phyloP scores from a whole-genome alignment of 2,888 invertebrate species.

The Ischnus inquisitorius region DNA sequence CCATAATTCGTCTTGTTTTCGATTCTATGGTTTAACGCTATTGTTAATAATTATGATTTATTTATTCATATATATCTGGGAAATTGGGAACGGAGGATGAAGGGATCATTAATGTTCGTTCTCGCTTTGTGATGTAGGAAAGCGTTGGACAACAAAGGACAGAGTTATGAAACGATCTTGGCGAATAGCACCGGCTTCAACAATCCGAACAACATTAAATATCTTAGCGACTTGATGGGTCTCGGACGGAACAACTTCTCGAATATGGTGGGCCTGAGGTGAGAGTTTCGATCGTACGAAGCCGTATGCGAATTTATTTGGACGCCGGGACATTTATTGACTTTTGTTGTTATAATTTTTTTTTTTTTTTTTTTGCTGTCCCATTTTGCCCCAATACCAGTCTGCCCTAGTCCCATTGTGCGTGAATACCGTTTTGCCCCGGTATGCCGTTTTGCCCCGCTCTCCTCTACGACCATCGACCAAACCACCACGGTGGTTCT shows the following conservation, averaged over 20 bases:
- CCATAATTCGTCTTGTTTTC: slow-evolving; percentile 68
- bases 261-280: slow-evolving; percentile 91
- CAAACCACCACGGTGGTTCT: too few species aligned
- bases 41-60: background rate
- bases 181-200: slow-evolving; percentile 94
- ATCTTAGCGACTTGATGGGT: slow-evolving; percentile 92
- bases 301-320: background rate
- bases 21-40: slow-evolving; percentile 21
- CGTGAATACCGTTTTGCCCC: too few species aligned
- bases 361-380: background rate
- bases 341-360: too few species aligned
- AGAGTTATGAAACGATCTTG: slow-evolving; percentile 93
- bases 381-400: too few species aligned
- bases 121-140: slow-evolving; percentile 87
- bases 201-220: slow-evolving; percentile 95
- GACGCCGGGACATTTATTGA: background rate
- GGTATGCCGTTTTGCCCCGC: too few species aligned
- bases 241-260: slow-evolving; percentile 90
- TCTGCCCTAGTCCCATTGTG: too few species aligned
- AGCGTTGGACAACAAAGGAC: slow-evolving; percentile 92
- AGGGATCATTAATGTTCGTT: slow-evolving; percentile 70
- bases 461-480: too few species aligned
- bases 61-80: slow-evolving; percentile 10
- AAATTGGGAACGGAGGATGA: slow-evolving; percentile 16
- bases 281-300: slow-evolving; percentile 77